Evolutionary conservation across 1,140 invertebrate genomes (phyloP), one percentile per base, ranked within the genome.

Genomic region (Drosophila fuyamai): DNA sequence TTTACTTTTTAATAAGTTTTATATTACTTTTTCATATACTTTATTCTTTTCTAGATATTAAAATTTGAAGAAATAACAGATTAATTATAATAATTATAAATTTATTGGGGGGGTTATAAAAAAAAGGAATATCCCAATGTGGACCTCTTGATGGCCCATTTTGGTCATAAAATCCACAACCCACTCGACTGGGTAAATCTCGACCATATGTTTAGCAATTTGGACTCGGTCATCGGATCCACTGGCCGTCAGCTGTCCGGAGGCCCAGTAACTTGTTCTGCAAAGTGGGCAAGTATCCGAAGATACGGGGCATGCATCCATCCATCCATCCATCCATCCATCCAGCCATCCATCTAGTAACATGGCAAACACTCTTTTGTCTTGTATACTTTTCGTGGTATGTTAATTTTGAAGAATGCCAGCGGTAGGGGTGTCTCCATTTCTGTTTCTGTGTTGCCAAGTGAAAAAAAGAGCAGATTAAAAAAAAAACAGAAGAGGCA

Each of bases 371-470:
- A 67, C 61, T 67, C 46, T 73, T 72, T 76, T 81, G 65, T 81
- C 55, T 54, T 57, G 56, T 57, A 44, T 63, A 36, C 71, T 54
- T 76, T 81, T 81, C 51, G 72, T 72, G 61, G 79, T 81, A 83
- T 83, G 81, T 79, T 84, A 84, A 84, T 84, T 83, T 84, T 76
- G 53, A 80, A 76, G 76, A 79, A 79, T 72, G 71, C 67, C 48
- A 40, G 63, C 47, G 43, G 67, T 57, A 36, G 51, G 51, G 53
- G 57, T 56, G 70, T 16, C 35, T 67, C 29, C 18, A n/a, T 56
- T 16, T 51, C 14, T 23, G 50, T 48, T 29, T 53, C 53, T 66
- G 50, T 79, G 77, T 68, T 79, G 48, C 77, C 76, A 71, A 79
- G 27, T 23, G 54, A 48, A 23, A 48, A 48, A 50, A 81, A 81